A percentile compares a stretch with the other conserved stretches of the same genome.
These are phyloP conservation scores for Cotesia vestalis DNA, from an alignment of 1,140 invertebrate genomes.

Conservation along the genomic window DNA sequence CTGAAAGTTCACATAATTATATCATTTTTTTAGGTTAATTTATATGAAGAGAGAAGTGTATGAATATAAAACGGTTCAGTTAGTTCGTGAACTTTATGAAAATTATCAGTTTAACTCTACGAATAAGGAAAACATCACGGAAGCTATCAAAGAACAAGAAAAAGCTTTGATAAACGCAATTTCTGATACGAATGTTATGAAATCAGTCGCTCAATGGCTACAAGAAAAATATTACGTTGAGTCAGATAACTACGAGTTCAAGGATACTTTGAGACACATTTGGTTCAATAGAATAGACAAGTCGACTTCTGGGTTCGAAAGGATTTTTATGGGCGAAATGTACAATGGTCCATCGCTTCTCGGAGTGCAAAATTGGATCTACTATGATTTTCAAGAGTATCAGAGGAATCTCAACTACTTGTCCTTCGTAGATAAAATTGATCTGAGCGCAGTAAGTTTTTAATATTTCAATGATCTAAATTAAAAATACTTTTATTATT, in stretches of 20 bases:
- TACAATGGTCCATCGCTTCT: constrained; percentile 72
- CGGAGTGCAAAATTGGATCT: constrained; percentile 89
- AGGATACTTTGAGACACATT: constrained; percentile 76
- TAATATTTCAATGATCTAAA: constrained; percentile 17
- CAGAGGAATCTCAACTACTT: constrained; percentile 76
- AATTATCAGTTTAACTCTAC: constrained; percentile 78
- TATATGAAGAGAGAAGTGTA: constrained; percentile 45
- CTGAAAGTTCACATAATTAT: constrained; percentile 8
- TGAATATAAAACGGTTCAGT: constrained; percentile 65
- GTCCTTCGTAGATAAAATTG: constrained; percentile 76
- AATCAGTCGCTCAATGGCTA: constrained; percentile 68
- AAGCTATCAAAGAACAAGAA: constrained; percentile 67
- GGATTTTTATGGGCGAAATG: constrained; percentile 86
- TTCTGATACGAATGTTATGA: constrained; percentile 70
- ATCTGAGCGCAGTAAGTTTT: constrained; percentile 74
- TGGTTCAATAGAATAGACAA: constrained; percentile 84
- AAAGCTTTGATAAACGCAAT: constrained; percentile 69
- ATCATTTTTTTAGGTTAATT: constrained; percentile 54
- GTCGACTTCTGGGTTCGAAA: constrained; percentile 86
- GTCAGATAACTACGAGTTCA: constrained; percentile 65
- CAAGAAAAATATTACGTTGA: constrained; percentile 61
- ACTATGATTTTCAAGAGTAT: constrained; percentile 77
- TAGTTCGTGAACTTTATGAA: constrained; percentile 73
- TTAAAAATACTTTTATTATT: not conserved
- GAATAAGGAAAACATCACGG: constrained; percentile 78